These are phyloP conservation scores for Schrankia costaestrigalis DNA, from an alignment of 2,888 invertebrate species.

Conservation along the genomic window DNA sequence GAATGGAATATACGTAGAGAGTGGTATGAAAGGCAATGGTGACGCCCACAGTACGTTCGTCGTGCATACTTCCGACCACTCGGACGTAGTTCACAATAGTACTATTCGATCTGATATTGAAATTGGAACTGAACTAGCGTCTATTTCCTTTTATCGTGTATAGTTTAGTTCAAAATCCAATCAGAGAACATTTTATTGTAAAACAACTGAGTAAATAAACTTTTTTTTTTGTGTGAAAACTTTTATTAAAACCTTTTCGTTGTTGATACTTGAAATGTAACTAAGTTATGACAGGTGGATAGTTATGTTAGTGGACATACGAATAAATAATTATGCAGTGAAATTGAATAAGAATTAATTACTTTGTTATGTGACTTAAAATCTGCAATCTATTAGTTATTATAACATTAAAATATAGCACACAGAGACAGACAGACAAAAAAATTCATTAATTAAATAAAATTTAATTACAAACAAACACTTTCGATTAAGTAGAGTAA, in stretches of 20 bases:
- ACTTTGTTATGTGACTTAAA: too few relatives aligned
- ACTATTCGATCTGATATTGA: constrained; percentile 68
- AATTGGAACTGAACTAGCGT: constrained; percentile 62
- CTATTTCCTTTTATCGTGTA: constrained; percentile 40
- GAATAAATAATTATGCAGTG: too few relatives aligned
- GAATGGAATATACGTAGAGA: constrained; percentile 68
- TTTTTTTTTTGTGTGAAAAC: too few relatives aligned
- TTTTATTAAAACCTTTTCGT: constrained; percentile 9
- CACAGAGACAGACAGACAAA: constrained; percentile 1
- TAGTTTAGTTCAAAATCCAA: constrained; percentile 32
- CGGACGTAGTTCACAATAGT: constrained; percentile 64
- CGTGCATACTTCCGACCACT: constrained; percentile 67
- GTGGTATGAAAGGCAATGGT: constrained; percentile 40
- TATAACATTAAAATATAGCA: constrained; percentile 1
- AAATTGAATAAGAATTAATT: too few relatives aligned
- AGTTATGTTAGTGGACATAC: too few relatives aligned
- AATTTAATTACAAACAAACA: too few relatives aligned
- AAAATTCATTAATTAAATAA: too few relatives aligned
- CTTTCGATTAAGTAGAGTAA: too few relatives aligned
- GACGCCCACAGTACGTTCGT: constrained; percentile 40
- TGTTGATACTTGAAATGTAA: too few relatives aligned
- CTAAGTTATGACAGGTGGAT: too few relatives aligned
- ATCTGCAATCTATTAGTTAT: too few relatives aligned
- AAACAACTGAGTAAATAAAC: too few relatives aligned
- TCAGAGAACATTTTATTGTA: constrained; percentile 22